Evolutionary conservation across 2,888 invertebrate genomes (phyloP).

Genomic region (Sarcophaga variegata): DNA sequence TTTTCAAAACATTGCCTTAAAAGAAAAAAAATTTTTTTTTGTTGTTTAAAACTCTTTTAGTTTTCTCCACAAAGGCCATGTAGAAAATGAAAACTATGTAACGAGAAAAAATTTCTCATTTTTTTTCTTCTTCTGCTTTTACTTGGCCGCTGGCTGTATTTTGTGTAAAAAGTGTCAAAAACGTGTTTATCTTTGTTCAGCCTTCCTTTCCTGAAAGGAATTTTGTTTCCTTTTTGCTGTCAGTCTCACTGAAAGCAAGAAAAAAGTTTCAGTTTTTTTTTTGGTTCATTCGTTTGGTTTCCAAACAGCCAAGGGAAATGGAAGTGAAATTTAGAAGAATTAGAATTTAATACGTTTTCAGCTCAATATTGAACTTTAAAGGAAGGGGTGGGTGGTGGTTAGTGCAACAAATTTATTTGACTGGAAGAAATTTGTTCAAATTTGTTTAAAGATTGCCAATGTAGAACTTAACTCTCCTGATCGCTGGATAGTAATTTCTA

Average conservation of each 20-base stretch:
- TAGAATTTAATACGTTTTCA: conserved; percentile 17
- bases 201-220: neutral
- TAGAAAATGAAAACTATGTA: neutral
- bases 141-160: conserved; percentile 33
- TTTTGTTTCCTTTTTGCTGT: conserved; percentile 14
- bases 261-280: neutral
- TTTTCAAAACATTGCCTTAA: too few species aligned
- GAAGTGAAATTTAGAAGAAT: conserved; percentile 7
- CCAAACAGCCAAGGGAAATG: neutral
- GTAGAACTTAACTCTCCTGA: too few species aligned
- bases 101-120: neutral
- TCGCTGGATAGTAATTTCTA: too few species aligned
- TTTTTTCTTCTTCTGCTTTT: neutral
- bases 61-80: neutral
- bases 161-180: conserved; percentile 57
- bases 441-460: too few species aligned
- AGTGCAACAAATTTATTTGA: too few species aligned
- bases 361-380: too few species aligned
- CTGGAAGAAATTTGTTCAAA: too few species aligned
- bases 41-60: neutral
- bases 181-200: conserved; percentile 50
- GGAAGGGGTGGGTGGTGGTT: too few species aligned
- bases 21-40: too few species aligned
- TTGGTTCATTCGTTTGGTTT: neutral
- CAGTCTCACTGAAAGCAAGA: neutral